A percentile compares a stretch with the other conserved stretches of the same genome.
Conservation (phyloP, 2,888 invertebrate genomes). For the Scelioninae gen. 1 region DNA sequence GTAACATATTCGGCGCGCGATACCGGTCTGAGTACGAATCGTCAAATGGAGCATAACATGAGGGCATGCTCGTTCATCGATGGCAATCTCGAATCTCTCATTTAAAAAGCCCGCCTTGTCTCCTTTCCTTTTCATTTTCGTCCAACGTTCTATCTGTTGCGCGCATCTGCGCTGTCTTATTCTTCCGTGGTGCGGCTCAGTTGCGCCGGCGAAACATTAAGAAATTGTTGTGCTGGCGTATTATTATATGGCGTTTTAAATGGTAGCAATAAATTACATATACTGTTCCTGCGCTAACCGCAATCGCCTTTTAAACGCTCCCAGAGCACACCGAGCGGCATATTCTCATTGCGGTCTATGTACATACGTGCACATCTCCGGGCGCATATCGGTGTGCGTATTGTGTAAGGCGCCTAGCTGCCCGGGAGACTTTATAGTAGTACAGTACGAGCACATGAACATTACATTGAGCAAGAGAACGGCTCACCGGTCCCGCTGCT, state of each 20-base stretch:
- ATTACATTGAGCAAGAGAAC: slow-evolving; percentile 70
- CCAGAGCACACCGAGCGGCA: slow-evolving; percentile 61
- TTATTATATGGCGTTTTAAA: slow-evolving; percentile 82
- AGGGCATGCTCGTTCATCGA: slow-evolving; percentile 50
- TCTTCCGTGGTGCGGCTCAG: slow-evolving; percentile 70
- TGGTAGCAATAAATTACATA: slow-evolving; percentile 81
- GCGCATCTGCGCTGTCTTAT: slow-evolving; percentile 68
- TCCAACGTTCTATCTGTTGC: slow-evolving; percentile 53
- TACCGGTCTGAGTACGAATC: slow-evolving; percentile 42
- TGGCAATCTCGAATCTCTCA: slow-evolving; percentile 61
- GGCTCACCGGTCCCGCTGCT: slow-evolving; percentile 68
- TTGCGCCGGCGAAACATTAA: slow-evolving; percentile 76
- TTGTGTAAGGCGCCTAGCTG: slow-evolving; percentile 70
- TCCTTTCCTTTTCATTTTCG: slow-evolving; percentile 67
- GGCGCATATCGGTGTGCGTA: slow-evolving; percentile 58
- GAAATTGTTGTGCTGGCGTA: slow-evolving; percentile 79
- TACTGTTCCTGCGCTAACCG: slow-evolving; percentile 77
- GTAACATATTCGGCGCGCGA: background rate
- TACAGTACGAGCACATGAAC: slow-evolving; percentile 67
- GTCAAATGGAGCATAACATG: slow-evolving; percentile 47
- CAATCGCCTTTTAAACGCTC: slow-evolving; percentile 79
- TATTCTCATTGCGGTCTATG: slow-evolving; percentile 63
- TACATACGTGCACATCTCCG: slow-evolving; percentile 61
- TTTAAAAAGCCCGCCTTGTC: slow-evolving; percentile 66
- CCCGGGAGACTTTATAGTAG: slow-evolving; percentile 67